These are phyloP conservation scores for Podocnemis expansa DNA, from an alignment of 2,113 vertebrate genomes.

Conservation along the genomic window DNA sequence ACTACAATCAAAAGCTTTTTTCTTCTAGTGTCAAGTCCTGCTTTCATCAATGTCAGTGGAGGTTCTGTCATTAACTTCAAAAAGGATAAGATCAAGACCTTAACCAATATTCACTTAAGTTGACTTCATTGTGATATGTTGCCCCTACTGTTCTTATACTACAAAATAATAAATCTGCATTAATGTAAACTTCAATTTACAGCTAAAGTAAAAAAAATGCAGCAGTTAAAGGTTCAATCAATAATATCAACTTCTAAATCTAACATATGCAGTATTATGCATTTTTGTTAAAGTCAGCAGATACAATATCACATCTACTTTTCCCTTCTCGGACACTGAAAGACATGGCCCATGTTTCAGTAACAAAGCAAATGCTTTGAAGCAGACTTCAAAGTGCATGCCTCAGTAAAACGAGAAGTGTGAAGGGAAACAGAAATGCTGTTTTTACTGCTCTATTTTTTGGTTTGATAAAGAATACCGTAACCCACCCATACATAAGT, in stretches of 20 bases:
- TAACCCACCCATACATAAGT: background rate
- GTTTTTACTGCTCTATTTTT: background rate
- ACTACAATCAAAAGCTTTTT: background rate
- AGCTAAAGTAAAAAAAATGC: background rate
- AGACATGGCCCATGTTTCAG: background rate
- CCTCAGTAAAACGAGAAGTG: fast-evolving
- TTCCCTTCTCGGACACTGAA: background rate
- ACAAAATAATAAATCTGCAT: background rate
- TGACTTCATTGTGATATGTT: fast-evolving
- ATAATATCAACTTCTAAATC: background rate
- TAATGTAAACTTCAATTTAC: background rate
- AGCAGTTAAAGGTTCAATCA: background rate
- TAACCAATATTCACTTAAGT: background rate
- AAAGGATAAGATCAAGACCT: background rate
- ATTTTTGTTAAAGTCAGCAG: background rate
- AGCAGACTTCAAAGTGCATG: background rate
- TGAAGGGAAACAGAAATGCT: background rate
- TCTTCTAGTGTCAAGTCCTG: background rate
- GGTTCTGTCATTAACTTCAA: background rate
- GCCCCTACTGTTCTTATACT: background rate
- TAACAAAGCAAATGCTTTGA: background rate
- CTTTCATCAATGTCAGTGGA: background rate
- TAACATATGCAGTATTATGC: background rate
- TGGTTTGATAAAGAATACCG: background rate
- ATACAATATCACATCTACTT: background rate